Evolutionary conservation across 2,888 invertebrate species (phyloP).

Genomic region (Drosophila robusta): DNA sequence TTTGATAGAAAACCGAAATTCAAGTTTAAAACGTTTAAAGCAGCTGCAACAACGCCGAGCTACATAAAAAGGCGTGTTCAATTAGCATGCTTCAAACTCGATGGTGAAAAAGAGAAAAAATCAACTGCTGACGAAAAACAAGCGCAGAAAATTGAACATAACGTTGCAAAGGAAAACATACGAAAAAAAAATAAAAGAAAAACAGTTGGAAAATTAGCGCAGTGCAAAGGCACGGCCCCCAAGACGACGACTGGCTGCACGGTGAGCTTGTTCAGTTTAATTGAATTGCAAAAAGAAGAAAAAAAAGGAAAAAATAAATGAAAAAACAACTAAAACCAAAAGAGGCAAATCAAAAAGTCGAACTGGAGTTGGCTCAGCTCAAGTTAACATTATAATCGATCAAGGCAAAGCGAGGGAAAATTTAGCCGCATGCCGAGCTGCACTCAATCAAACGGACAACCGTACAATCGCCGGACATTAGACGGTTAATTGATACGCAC

Average conservation of each 20-base stretch:
- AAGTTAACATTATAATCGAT: slow-evolving; percentile 80
- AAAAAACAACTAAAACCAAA: slow-evolving; percentile 19
- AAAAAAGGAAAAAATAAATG: slow-evolving; percentile 40
- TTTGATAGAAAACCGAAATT: slow-evolving; percentile 49
- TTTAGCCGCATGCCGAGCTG: slow-evolving; percentile 61
- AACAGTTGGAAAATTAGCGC: slow-evolving; percentile 76
- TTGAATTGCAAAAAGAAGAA: slow-evolving; percentile 66
- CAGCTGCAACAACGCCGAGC: slow-evolving; percentile 46
- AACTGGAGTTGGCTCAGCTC: slow-evolving; percentile 38
- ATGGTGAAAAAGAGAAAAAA: slow-evolving; percentile 29
- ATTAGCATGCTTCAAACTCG: slow-evolving; percentile 70
- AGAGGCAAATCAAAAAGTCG: slow-evolving; percentile 45
- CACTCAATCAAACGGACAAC: slow-evolving; percentile 68
- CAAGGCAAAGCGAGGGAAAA: slow-evolving; percentile 77
- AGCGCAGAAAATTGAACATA: slow-evolving; percentile 78
- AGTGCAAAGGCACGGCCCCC: slow-evolving; percentile 67
- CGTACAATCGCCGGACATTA: slow-evolving; percentile 36
- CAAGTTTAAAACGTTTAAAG: slow-evolving; percentile 76
- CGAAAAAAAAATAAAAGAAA: slow-evolving; percentile 51
- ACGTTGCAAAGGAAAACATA: slow-evolving; percentile 56
- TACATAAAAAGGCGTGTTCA: slow-evolving; percentile 79
- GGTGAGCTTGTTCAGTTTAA: slow-evolving; percentile 76
- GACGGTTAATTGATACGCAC: slow-evolving; percentile 80
- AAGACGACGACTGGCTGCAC: slow-evolving; percentile 52
- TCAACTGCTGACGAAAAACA: slow-evolving; percentile 63